A percentile compares a stretch with the other conserved stretches of the same genome.
phyloP scores from a whole-genome alignment of 2,113 vertebrate genomes.

The Pavo muticus region DNA sequence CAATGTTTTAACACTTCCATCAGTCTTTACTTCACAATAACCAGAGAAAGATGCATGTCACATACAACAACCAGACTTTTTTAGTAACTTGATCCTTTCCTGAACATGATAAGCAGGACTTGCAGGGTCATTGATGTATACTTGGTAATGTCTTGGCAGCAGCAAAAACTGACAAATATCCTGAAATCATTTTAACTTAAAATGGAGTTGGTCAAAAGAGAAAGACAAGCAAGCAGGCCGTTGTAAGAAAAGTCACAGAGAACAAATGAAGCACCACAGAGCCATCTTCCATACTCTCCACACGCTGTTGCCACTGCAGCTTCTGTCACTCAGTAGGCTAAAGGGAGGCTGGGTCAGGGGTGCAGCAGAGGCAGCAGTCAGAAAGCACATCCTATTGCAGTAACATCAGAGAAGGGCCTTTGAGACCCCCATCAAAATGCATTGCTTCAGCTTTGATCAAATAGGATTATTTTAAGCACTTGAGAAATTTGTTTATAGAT shows the following conservation, averaged over 20 bases:
- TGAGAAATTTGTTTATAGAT: background rate
- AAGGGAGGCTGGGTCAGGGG: background rate
- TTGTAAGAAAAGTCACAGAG: background rate
- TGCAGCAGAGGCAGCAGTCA: accelerated
- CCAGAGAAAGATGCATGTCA: background rate
- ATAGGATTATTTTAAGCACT: background rate
- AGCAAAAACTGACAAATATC: background rate
- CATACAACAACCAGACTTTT: accelerated
- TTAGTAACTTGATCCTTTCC: background rate
- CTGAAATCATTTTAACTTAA: background rate
- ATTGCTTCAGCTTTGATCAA: background rate
- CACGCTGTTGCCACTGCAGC: background rate
- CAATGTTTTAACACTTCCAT: background rate
- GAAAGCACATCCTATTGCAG: background rate
- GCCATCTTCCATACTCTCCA: background rate
- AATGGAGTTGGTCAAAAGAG: background rate
- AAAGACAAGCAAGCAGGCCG: background rate
- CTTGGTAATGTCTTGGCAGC: background rate
- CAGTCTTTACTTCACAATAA: background rate
- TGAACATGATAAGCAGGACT: background rate
- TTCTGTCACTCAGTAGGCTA: background rate
- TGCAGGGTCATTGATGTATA: accelerated
- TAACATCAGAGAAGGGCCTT: background rate
- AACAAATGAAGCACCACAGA: background rate
- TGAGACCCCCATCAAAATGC: background rate